Base-by-base conservation (phyloP, 2,888 invertebrate species). In the Plebejus argus region DNA sequence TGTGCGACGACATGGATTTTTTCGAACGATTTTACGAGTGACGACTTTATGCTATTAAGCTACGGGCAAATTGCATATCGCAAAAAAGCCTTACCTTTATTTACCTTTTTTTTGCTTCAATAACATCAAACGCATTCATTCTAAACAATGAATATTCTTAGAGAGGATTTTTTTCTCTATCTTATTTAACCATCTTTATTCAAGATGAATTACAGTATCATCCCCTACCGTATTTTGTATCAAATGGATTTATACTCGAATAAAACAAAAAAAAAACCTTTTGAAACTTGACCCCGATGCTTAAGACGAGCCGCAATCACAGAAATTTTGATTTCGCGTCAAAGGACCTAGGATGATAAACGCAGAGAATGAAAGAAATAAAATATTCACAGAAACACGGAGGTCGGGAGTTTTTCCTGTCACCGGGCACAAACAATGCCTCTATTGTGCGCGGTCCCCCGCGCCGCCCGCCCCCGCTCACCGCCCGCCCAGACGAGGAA, bases 371-470 rank as follows among this genome's bases (percentile, higher is more conserved):
- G 87, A 82, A 86, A 90, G 86, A 88, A 91, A 92, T 91, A 93
- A 93, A 93, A 93, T 93, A 92, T 91, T 91, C 91, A 92, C 89
- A 91, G 92, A 91, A 92, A 92, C 92, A 93, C 91, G 90, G 93
- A 92, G 93, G 93, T 93, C 89, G 93, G 74, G 91, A 92, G 94
- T 93, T 94, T 94, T 93, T 93, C 93, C 93, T 92, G 93, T 93
- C 93, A 93, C 92, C 92, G 93, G 90, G 90, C 90, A 93, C 92
- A 93, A 93, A 94, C 94, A 94, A 94, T 93, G 90, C 88, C 86
- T 88, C 90, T 84, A 93, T 92, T 93, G 93, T 94, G 87, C 86
- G 84, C 23, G 6, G 6, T 77, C 81, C 82, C 81, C 80, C 81
- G 83, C 10, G 45, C 45, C 45, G 18, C 49, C 49, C 49, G 49